phyloP scores from a whole-genome alignment of 2,888 invertebrate genomes.

The Latrodectus hesperus region DNA sequence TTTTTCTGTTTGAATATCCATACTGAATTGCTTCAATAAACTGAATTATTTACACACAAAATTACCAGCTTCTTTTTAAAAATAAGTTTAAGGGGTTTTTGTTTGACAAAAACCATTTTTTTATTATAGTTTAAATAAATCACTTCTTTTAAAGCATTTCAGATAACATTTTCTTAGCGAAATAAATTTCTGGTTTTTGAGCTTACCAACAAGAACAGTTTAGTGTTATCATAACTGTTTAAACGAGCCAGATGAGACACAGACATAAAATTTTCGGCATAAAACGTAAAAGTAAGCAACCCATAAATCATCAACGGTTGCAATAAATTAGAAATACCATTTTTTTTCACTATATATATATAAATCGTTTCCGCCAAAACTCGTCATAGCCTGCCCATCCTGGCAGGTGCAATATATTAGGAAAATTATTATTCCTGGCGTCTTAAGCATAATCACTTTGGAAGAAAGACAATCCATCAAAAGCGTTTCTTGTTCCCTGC shows the following conservation, averaged over 20 bases:
- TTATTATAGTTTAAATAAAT: too few relatives aligned
- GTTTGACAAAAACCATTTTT: too few relatives aligned
- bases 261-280: background rate
- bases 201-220: too few relatives aligned
- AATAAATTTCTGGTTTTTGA: too few relatives aligned
- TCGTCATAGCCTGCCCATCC: background rate
- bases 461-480: slow-evolving; percentile 28
- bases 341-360: background rate
- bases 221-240: too few relatives aligned
- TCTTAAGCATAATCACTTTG: slow-evolving; percentile 29
- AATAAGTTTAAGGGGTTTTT: too few relatives aligned
- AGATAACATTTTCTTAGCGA: too few relatives aligned
- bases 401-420: slow-evolving; percentile 21
- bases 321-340: background rate
- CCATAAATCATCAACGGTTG: background rate
- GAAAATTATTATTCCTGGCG: slow-evolving; percentile 47
- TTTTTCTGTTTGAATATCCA: too few relatives aligned
- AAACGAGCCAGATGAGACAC: background rate
- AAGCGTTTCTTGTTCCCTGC: slow-evolving; percentile 15
- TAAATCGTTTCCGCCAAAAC: background rate
- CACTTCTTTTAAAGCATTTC: too few relatives aligned
- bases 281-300: background rate
- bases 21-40: too few relatives aligned
- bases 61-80: too few relatives aligned
- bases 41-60: too few relatives aligned